Evolutionary conservation across 53 echinoderm and acorn worm genomes (phyloP), one percentile per base, ranked within the genome.

Genomic region (Zoroaster sp.): DNA sequence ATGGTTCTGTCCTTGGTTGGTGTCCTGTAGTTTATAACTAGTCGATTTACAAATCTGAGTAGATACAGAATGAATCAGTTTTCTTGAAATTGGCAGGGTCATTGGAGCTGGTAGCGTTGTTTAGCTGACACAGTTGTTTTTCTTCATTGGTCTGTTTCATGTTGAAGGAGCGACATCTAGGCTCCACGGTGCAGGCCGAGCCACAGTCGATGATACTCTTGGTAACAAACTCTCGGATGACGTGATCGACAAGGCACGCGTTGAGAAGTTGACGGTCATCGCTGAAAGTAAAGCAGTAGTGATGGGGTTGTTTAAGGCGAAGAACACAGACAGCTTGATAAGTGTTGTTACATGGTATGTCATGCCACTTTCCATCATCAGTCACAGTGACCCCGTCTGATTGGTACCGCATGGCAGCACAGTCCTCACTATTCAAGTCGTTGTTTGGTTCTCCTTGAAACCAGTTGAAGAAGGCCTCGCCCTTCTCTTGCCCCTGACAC

Each of bases 161-260:
- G 59, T 78, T 78, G 59, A 78, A 78, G 40, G 78, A 53, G 54
- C 35, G 78, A 59, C 78, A 77, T 28, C 47, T 25, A 5, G 51
- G 77, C 46, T 77, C 77, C 34, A 23, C 15, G 49, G 7, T 51
- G 20, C 78, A 78, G 34, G 78, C 35, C 11, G 23, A 55, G 78
- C 37, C 78, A 33, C 78, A 78, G 34, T 52, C 78, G 18, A 39
- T 18, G 7, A 38, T 25, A 38, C 35, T 55, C 34, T 55, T 7
- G 39, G 78, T 78, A 18, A 53, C 13, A 78, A 54, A 55, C 40
- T 78, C 78, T 34, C 39, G 35, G 55, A 39, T 78, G 78, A 78
- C 63, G 59, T 78, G 78, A 38, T 59, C 78, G 54, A 78, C 17
- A n/a, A 78, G 78, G 39, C 78, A 78, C 2, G 63, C 2, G 36